Conservation (phyloP, 2,113 vertebrate genomes). For the Lamprotornis superbus region DNA sequence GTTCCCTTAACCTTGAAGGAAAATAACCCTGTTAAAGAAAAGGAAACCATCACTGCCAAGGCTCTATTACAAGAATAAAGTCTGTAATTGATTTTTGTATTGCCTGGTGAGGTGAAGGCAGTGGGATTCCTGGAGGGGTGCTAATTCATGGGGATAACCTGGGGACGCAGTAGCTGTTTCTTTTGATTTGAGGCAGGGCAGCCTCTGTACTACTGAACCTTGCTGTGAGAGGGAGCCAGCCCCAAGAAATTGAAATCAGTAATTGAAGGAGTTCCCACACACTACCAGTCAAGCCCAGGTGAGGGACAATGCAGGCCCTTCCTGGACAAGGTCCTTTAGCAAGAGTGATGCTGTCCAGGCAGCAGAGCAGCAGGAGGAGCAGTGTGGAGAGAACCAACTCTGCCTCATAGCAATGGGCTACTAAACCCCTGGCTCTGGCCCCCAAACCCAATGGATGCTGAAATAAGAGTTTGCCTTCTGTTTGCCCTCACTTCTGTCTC, state of each 20-base stretch:
- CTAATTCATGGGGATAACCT: neutral
- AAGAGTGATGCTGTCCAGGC: rapidly evolving
- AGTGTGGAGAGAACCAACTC: rapidly evolving
- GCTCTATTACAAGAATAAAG: neutral
- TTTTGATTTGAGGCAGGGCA: neutral
- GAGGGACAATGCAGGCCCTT: neutral
- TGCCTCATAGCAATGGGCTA: rapidly evolving
- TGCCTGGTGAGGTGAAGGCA: neutral
- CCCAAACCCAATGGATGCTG: rapidly evolving
- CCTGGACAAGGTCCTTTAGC: neutral
- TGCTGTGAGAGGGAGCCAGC: neutral
- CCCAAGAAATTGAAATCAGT: neutral
- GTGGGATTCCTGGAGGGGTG: neutral
- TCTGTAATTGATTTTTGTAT: neutral
- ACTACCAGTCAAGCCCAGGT: neutral
- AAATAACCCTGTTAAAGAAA: neutral
- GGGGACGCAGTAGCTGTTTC: neutral
- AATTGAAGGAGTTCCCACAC: rapidly evolving
- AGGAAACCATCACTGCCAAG: neutral
- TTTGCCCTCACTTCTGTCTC: neutral
- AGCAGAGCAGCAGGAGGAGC: neutral
- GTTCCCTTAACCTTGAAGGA: neutral
- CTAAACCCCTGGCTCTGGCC: no score
- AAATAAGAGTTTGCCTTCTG: neutral
- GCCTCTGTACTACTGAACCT: neutral